Conservation (phyloP, 2,797 vertebrate genomes). For the Rachycentron canadum region DNA sequence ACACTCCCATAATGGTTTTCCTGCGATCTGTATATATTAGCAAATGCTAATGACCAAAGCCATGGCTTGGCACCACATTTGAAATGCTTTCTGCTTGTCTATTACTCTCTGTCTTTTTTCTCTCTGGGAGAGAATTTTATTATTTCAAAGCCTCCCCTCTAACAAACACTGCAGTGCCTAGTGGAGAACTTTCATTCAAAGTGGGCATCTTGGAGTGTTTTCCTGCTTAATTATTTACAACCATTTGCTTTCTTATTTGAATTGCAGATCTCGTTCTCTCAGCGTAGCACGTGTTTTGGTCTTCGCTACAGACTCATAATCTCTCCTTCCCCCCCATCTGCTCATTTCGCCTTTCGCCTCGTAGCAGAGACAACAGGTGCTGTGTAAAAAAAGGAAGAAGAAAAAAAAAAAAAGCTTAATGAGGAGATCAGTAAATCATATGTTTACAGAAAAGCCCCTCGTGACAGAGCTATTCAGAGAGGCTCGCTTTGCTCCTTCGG, state of each 20-base stretch:
- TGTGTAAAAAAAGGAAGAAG: background rate
- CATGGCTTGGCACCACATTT: slow-evolving; percentile 22
- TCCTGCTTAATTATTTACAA: slow-evolving; percentile 73
- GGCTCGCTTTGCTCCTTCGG: slow-evolving; percentile 34
- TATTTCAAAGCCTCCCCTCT: slow-evolving; percentile 30
- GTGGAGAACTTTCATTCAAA: slow-evolving; percentile 60
- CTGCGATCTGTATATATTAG: slow-evolving; percentile 55
- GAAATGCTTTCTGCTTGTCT: slow-evolving; percentile 33
- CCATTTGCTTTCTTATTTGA: slow-evolving; percentile 61
- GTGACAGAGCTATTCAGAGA: slow-evolving; percentile 35
- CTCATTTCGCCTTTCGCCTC: slow-evolving; percentile 10
- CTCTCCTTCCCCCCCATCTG: slow-evolving; percentile 15
- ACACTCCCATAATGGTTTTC: slow-evolving; percentile 33
- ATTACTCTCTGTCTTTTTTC: background rate
- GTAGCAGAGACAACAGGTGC: slow-evolving; percentile 62
- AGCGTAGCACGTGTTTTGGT: slow-evolving; percentile 24
- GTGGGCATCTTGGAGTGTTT: slow-evolving; percentile 56
- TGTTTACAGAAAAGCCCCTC: slow-evolving; percentile 63
- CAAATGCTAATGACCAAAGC: slow-evolving; percentile 46
- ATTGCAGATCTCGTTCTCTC: slow-evolving; percentile 61
- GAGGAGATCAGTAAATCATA: slow-evolving; percentile 66
- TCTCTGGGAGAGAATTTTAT: background rate
- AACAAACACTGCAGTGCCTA: slow-evolving; percentile 19
- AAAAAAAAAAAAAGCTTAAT: slow-evolving; percentile 49
- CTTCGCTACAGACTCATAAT: slow-evolving; percentile 22